Percentiles rank a stretch among this genome's conserved stretches.
These are phyloP conservation scores for Sesamia nonagrioides DNA, from an alignment of 1,140 invertebrate species.

Conservation along the genomic window DNA sequence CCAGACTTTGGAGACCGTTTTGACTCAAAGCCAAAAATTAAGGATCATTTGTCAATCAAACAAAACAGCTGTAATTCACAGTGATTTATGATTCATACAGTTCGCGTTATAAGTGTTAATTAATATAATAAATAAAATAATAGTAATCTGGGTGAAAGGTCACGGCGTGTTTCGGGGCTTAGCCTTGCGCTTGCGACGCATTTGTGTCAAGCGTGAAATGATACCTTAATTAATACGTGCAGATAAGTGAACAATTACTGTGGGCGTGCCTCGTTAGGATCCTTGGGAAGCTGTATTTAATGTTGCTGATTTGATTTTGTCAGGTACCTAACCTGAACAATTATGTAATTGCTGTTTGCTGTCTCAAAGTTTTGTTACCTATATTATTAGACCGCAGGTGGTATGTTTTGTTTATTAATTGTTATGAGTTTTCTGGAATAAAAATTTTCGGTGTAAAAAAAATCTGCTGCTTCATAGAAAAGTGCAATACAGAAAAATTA, in stretches of 20 bases:
- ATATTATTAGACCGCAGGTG: too few species aligned
- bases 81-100: conserved; percentile 8
- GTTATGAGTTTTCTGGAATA: too few species aligned
- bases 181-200: conserved; percentile 13
- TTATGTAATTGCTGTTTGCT: too few species aligned
- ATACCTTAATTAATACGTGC: conserved; percentile 19
- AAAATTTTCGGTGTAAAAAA: too few species aligned
- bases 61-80: conserved; percentile 26
- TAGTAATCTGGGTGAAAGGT: conserved; percentile 31
- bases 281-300: conserved; percentile 11
- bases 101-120: conserved; percentile 6
- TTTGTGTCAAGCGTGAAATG: conserved; percentile 39
- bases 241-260: conserved; percentile 27
- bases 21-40: not conserved
- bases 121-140: conserved; percentile 31
- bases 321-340: too few species aligned
- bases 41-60: conserved; percentile 25
- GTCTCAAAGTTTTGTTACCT: too few species aligned
- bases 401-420: too few species aligned
- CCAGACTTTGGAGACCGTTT: too few species aligned
- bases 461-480: too few species aligned
- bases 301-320: not conserved
- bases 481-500: too few species aligned
- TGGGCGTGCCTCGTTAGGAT: conserved; percentile 1
- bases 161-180: conserved; percentile 4